Evolutionary conservation across 2,113 vertebrate genomes (phyloP), one percentile per base, ranked within the genome.

Genomic region (Jacana jacana): DNA sequence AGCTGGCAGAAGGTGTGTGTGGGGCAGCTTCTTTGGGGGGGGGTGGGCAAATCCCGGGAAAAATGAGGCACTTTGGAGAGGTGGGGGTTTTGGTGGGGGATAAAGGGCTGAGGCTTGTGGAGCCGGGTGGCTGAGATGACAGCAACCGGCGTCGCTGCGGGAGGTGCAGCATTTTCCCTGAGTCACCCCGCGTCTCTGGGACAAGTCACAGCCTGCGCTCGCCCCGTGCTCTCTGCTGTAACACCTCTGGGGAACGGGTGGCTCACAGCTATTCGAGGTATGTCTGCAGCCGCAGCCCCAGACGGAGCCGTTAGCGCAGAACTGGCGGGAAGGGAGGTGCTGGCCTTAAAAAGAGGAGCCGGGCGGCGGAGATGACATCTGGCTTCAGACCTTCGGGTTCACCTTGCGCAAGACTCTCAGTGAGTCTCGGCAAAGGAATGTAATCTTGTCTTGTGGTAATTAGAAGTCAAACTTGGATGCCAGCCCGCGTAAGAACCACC

Each of bases 341-440:
- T 73, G 0, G 0, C 55, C 86, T 69, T 37, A 19, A 17, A 20
- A 22, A n/a, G 40, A 24, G 30, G 31, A 46, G 27, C n/a, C 1
- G 2, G 19, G 18, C 33, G 64, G 54, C 46, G 33, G 76, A 55
- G 68, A 6, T 70, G 76, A 39, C 79, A 81, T n/a, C 88, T 73
- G 71, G 14, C 71, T 77, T 82, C 55, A 73, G 79, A 19, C 9
- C 3, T 35, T 79, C 0, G 7, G 19, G 33, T 46, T 93, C 33
- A 69, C 75, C 72, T 91, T 82, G n/a, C 4, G 46, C 63, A 88
- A 82, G 57, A 30, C 78, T 63, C 70, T 66, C 57, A 52, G 40
- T 88, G 87, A 91, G 72, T 75, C 42, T 94, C 30, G 30, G 85
- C 64, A 83, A 44, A 93, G 90, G 68, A 95, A 94, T 55, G 65